Base-by-base conservation (phyloP, 2,888 invertebrate genomes). In the Hydriomena furcata region DNA sequence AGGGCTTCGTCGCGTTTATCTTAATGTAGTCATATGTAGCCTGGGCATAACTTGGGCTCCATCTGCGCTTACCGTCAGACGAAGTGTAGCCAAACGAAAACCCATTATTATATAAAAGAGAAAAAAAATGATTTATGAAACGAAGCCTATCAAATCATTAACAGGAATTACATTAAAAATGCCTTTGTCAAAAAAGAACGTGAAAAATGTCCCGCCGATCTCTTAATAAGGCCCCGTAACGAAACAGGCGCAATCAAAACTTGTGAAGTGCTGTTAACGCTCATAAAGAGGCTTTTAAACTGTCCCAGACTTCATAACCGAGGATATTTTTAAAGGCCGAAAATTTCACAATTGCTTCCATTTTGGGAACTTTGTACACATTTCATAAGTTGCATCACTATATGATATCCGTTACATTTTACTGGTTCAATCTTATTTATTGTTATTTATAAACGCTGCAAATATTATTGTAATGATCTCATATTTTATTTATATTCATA, bases 261-360 rank as follows among this genome's bases (percentile, higher is more conserved):
- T 66, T 67, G 61, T 58, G 66, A 63, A 66, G 71, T 66, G 65
- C 72, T 75, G 67, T 78, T 76, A 73, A 64, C 63, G 68, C 61
- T 73, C 74, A 67, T 78, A 82, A 81, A 82, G 78, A 71, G 48
- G 54, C 58, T 61, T 76, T 77, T 73, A 76, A 80, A 75, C 69
- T 66, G 73, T 71, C 68, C 59, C 66, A 62, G 63, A 60, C 68
- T 70, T 77, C 73, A 74, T 79, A 76, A 76, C 66, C 59, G 67
- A 71, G 66, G 65, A 61, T 62, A 65, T 66, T 62, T 66, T 66
- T 68, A 48, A 76, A 76, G 64, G 76, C 63, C 68, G 71, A 68
- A 65, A 61, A 76, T 75, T 76, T 72, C 73, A 68, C 71, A 77
- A 75, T 65, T 65, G 58, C 52, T 58, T 68, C 63, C 65, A 65